Percentiles rank a stretch among this genome's conserved stretches.
Conservation (phyloP, 2,113 vertebrate genomes). For the Percopsis transmontana region DNA sequence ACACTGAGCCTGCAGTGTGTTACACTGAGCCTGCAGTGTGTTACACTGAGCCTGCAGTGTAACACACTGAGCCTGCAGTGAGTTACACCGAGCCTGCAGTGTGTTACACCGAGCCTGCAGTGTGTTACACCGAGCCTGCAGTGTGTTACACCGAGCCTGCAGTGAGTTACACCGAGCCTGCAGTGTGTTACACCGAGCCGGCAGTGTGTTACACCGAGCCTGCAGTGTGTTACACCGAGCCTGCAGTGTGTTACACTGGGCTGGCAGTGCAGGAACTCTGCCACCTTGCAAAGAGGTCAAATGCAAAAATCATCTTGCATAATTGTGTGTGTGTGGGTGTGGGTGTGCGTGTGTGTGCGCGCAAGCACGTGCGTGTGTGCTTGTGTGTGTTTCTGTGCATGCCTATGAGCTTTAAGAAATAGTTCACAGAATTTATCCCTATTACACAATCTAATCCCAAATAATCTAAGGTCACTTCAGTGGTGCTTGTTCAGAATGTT, state of each 20-base stretch:
- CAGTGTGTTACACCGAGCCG: conserved; percentile 22
- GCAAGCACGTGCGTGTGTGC: conserved; percentile 16
- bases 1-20: conserved; percentile 29
- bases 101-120: conserved; percentile 46
- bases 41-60: conserved; percentile 28
- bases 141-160: no score
- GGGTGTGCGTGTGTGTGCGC: conserved; percentile 30
- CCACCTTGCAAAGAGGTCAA: conserved; percentile 36
- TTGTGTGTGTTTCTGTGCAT: conserved; percentile 33
- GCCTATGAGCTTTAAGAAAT: conserved; percentile 23
- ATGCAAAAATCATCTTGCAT: conserved; percentile 2
- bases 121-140: no score
- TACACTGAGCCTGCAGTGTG: conserved; percentile 25
- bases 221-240: conserved; percentile 25
- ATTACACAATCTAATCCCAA: conserved; percentile 69
- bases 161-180: no score
- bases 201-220: conserved; percentile 27
- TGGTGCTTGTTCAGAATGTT: conserved; percentile 41
- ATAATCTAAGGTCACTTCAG: conserved; percentile 32
- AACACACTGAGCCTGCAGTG: conserved; percentile 38
- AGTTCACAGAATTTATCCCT: conserved; percentile 54
- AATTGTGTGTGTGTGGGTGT: conserved; percentile 26
- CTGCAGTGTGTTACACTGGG: conserved; percentile 17
- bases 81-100: no score
- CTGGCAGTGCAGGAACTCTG: background rate